These are phyloP conservation scores for Pseudochirops cupreus DNA, from an alignment of 2,797 vertebrate genomes.

Conservation along the genomic window DNA sequence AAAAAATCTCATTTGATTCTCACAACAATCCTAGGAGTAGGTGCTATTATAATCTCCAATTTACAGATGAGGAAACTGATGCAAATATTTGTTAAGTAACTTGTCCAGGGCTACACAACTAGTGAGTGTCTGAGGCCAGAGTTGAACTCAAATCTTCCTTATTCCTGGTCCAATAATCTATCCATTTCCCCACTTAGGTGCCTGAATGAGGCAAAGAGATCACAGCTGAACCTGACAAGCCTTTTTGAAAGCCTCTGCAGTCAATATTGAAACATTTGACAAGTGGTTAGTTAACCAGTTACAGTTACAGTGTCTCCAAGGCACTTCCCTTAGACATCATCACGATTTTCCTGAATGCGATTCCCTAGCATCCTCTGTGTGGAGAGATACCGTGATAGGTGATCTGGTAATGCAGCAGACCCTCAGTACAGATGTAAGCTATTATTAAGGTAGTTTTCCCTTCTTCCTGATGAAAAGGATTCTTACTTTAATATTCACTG, in stretches of 20 bases:
- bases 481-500: neutral
- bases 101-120: neutral
- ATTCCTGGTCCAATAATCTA: neutral
- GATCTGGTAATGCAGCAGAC: neutral
- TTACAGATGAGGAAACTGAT: neutral
- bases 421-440: neutral
- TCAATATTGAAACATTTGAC: neutral
- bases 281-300: neutral
- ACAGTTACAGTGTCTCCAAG: neutral
- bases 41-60: neutral
- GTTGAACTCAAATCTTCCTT: neutral
- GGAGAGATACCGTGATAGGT: neutral
- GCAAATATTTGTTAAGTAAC: neutral
- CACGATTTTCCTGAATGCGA: neutral
- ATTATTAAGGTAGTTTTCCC: slow-evolving; percentile 29
- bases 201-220: neutral
- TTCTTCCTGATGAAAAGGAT: slow-evolving; percentile 18
- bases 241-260: neutral
- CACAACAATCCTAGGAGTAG: neutral
- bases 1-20: neutral
- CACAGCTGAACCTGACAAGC: neutral
- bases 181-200: neutral
- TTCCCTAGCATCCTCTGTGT: neutral
- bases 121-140: neutral
- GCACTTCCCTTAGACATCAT: neutral